Conservation (phyloP, 2,888 invertebrate genomes). For the Merodon equestris region DNA sequence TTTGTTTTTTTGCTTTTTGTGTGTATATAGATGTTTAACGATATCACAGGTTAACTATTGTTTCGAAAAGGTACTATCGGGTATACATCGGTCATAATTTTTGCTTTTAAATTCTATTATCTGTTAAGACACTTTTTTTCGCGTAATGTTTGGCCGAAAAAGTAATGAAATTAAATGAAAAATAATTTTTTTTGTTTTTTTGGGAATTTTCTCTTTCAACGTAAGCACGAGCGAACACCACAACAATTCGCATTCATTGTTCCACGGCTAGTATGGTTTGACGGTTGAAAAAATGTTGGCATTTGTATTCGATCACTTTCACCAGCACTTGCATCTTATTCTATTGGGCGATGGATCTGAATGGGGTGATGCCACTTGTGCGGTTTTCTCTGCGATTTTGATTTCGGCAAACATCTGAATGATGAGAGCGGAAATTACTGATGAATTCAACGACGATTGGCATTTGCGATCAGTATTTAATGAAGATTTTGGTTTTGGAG, state of each 20-base stretch:
- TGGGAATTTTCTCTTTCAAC: constrained; percentile 13
- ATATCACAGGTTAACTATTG: constrained; percentile 66
- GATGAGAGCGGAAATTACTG: constrained; percentile 54
- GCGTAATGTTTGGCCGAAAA: constrained; percentile 21
- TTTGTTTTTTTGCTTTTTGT: constrained; percentile 28
- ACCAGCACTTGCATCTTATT: constrained; percentile 59
- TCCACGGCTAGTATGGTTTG: constrained; percentile 21
- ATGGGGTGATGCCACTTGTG: constrained; percentile 34
- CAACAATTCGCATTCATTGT: constrained; percentile 46
- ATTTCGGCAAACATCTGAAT: constrained; percentile 55
- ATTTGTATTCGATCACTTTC: constrained; percentile 47
- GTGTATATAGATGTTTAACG: constrained; percentile 47
- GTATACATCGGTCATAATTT: constrained; percentile 60
- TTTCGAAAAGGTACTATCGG: constrained; percentile 61
- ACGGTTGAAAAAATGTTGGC: constrained; percentile 40
- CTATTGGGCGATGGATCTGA: constrained; percentile 26
- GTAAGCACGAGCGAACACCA: constrained; percentile 4
- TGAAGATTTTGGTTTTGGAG: background rate
- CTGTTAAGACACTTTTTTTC: constrained; percentile 58
- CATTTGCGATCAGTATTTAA: constrained; percentile 62
- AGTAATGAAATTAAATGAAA: constrained; percentile 1
- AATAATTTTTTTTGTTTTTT: constrained; percentile 9
- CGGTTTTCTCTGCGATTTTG: constrained; percentile 27
- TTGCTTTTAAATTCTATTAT: constrained; percentile 30
- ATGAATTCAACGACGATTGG: constrained; percentile 45